Evolutionary conservation across 2,888 invertebrate species (phyloP).

Genomic region (Gastracanthus pulcherrimus): DNA sequence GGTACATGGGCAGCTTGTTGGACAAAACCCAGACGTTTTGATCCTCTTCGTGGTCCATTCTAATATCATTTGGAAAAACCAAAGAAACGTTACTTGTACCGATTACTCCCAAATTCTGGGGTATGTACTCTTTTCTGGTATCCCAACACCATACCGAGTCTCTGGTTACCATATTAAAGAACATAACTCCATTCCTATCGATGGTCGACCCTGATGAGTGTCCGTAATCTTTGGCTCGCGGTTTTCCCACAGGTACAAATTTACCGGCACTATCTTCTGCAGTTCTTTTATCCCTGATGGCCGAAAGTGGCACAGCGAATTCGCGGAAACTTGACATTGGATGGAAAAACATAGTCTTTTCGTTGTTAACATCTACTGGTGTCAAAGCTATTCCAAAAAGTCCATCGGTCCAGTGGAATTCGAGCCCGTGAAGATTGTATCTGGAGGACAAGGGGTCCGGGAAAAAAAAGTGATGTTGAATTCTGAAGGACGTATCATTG

Average conservation of each 20-base stretch:
- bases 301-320: conserved; percentile 85
- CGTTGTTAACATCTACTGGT: conserved; percentile 78
- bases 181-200: conserved; percentile 86
- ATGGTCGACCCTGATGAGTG: conserved; percentile 88
- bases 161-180: conserved; percentile 87
- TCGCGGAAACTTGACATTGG: conserved; percentile 90
- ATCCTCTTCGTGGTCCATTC: conserved; percentile 84
- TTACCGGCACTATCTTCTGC: conserved; percentile 69
- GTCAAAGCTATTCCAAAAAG: conserved; percentile 87
- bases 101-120: conserved; percentile 82
- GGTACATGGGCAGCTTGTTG: conserved; percentile 86
- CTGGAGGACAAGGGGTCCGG: conserved; percentile 87
- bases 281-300: conserved; percentile 81
- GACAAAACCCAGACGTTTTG: conserved; percentile 89
- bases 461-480: conserved; percentile 85
- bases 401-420: conserved; percentile 91
- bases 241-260: conserved; percentile 73
- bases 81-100: conserved; percentile 82
- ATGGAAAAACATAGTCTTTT: conserved; percentile 87
- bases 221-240: conserved; percentile 78
- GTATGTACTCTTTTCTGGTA: conserved; percentile 83
- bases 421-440: conserved; percentile 86
- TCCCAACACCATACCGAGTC: conserved; percentile 91
- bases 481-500: conserved; percentile 82
- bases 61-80: conserved; percentile 90